These are phyloP conservation scores for Lasioglossum oenotherae DNA, from an alignment of 2,888 invertebrate genomes.

Conservation along the genomic window DNA sequence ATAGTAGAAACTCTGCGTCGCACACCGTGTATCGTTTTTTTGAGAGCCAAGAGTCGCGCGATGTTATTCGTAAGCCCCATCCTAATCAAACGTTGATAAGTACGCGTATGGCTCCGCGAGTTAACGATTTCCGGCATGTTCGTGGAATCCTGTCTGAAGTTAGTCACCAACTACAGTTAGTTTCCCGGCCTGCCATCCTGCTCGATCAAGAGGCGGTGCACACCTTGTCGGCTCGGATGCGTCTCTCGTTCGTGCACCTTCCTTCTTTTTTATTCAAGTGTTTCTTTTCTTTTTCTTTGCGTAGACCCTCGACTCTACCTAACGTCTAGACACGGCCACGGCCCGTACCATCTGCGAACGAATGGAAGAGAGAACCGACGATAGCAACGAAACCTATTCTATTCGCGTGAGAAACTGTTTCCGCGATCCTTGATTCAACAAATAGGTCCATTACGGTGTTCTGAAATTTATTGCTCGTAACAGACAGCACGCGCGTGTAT, in stretches of 20 bases:
- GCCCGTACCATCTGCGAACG: conserved; percentile 26
- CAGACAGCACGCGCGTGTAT: not conserved
- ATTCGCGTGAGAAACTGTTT: not conserved
- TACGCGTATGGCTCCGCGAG: conserved; percentile 43
- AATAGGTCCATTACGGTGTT: not conserved
- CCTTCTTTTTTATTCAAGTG: not conserved
- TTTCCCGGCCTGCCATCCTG: conserved; percentile 67
- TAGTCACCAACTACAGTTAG: conserved; percentile 75
- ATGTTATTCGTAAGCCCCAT: not conserved
- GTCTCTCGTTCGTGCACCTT: conserved; percentile 48
- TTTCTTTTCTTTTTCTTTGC: conserved; percentile 10
- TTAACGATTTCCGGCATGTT: conserved; percentile 66
- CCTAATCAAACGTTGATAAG: conserved; percentile 48
- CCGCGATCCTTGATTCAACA: not conserved
- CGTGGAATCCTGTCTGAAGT: conserved; percentile 67
- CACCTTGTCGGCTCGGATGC: conserved; percentile 53
- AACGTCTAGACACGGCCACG: conserved; percentile 49
- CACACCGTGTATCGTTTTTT: not conserved
- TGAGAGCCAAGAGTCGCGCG: not conserved
- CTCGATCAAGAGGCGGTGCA: conserved; percentile 63
- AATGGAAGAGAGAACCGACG: conserved; percentile 18
- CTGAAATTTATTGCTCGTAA: not conserved
- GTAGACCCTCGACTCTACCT: conserved; percentile 9
- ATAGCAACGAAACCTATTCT: conserved; percentile 8
- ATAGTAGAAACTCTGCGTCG: not conserved